Evolutionary conservation across 1,140 invertebrate genomes (phyloP).

Genomic region (Arctopsyche grandis): DNA sequence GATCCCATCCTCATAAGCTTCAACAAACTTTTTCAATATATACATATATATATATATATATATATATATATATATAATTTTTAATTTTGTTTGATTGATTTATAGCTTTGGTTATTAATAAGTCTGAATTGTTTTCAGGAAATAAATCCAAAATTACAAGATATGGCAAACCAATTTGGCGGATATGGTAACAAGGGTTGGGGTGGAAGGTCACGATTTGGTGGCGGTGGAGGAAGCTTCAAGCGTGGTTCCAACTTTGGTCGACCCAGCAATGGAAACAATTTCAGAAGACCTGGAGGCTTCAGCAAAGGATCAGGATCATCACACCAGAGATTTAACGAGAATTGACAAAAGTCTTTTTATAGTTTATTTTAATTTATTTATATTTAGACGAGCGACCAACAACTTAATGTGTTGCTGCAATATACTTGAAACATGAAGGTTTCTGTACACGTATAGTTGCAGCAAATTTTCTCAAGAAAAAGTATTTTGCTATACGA

Average conservation of each 20-base stretch:
- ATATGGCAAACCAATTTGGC: constrained; percentile 66
- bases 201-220: constrained; percentile 61
- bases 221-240: constrained; percentile 58
- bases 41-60: no score
- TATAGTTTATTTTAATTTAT: constrained; percentile 14
- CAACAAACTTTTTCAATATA: constrained; percentile 62
- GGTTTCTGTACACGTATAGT: not conserved
- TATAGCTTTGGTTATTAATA: constrained; percentile 23
- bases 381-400: not conserved
- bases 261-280: not conserved
- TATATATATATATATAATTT: constrained; percentile 48
- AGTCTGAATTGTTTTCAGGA: constrained; percentile 58
- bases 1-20: constrained; percentile 76
- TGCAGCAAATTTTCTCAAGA: not conserved
- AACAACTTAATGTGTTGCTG: not conserved
- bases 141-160: constrained; percentile 68
- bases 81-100: constrained; percentile 42
- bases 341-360: constrained; percentile 5
- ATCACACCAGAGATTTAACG: constrained; percentile 23
- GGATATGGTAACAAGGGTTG: constrained; percentile 66
- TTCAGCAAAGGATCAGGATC: constrained; percentile 19
- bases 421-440: not conserved
- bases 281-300: constrained; percentile 9
- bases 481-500: not conserved
- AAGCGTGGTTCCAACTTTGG: constrained; percentile 55